Percentiles rank a stretch among this genome's conserved stretches.
These are phyloP conservation scores for Phrynocephalus guinanensis DNA, from an alignment of 2,797 vertebrate genomes.

Conservation along the genomic window DNA sequence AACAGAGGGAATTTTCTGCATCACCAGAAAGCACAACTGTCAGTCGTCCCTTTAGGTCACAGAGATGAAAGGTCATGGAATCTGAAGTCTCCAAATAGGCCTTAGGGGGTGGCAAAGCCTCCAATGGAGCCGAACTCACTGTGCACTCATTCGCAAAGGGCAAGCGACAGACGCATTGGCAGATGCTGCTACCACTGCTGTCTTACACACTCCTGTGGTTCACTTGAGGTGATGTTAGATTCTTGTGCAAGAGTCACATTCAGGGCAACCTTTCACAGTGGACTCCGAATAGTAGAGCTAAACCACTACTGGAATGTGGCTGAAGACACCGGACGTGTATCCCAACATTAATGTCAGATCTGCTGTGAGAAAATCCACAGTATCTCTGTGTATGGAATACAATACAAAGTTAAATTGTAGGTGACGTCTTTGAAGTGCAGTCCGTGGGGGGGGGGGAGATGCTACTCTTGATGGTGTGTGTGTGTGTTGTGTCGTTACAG, in stretches of 20 bases:
- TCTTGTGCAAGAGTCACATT: not conserved
- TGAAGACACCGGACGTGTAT: not conserved
- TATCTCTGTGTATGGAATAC: not conserved
- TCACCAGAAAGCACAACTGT: not conserved
- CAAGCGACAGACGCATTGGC: not conserved
- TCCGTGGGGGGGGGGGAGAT: too few species aligned
- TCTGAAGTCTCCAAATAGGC: not conserved
- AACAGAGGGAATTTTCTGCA: constrained; percentile 19
- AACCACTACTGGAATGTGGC: not conserved
- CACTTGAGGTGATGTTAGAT: not conserved
- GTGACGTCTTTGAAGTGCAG: not conserved
- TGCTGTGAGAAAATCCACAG: not conserved
- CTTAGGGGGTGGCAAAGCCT: not conserved
- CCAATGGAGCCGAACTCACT: not conserved
- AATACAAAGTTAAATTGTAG: not conserved
- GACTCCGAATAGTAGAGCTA: not conserved
- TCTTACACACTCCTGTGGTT: not conserved
- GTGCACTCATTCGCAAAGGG: not conserved
- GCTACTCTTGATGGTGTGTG: not conserved
- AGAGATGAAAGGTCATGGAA: constrained; percentile 2
- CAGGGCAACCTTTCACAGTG: not conserved
- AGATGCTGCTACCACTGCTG: not conserved
- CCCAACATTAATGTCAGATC: not conserved
- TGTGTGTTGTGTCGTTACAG: too few species aligned
- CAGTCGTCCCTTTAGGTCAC: not conserved